Base-by-base conservation (phyloP, 2,113 vertebrate species). In the Lepisosteus osseus region DNA sequence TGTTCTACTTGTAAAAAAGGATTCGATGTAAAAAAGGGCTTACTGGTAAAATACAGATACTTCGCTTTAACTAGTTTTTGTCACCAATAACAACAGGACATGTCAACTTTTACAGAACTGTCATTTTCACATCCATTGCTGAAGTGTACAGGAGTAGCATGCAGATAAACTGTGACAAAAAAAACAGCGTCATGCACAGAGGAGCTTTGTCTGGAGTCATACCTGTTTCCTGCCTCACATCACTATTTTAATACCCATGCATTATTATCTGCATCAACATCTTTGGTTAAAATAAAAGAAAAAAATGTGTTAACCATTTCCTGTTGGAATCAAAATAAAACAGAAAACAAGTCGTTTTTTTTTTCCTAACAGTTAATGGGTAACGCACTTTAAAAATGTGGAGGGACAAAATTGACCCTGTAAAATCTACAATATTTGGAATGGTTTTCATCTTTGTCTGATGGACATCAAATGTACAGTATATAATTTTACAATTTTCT, bases 391-490 rank as follows among this genome's bases (percentile, higher is more conserved):
- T 29, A 29, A 29, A 29, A 29, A 29, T 29, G 29, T 29, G 29
- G 29, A 29, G 9, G 14, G 17, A 57, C 47, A 59, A n/a, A 61
- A 17, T 11, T 9, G 14, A 51, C n/a, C 40, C 15, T 45, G 15
- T 17, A n/a, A 64, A 55, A 15, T n/a, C 11, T 62, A 3, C 17
- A 54, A 45, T 41, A 68, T 13, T 17, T 51, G 44, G 3, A 61
- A 45, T 68, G 56, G 65, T 41, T 44, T 62, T 54, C 13, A 62
- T 67, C n/a, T 67, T n/a, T 61, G 55, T 67, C 43, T 65, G 61
- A 65, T 65, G 42, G 47, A 61, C 61, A 45, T 9, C 47, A 6
- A 51, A 51, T 51, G 5, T 51, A 29, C 29, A 29, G 29, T 29
- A 29, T 29, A 29, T 29, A 29, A 29, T 29, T 29, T 29, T 29